Conservation (phyloP, 2,888 invertebrate genomes). For the Diplazon laetatorius region DNA sequence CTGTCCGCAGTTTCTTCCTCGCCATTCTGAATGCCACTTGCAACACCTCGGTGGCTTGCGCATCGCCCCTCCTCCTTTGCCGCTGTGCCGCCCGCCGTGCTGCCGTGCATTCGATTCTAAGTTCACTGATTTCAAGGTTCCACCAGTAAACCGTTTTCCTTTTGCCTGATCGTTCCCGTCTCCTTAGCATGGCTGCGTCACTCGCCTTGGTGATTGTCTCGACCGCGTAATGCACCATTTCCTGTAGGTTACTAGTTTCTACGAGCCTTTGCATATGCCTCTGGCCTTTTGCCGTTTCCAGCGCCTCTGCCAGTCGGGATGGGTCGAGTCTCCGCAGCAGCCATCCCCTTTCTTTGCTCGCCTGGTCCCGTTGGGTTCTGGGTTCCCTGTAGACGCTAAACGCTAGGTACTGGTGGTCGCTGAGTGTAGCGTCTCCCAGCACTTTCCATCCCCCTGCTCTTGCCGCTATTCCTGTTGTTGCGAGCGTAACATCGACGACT, state of each 20-base stretch:
- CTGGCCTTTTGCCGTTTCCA: conserved; percentile 2
- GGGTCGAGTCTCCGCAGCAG: not conserved
- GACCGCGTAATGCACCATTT: not conserved
- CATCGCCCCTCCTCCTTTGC: not conserved
- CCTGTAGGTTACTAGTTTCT: not conserved
- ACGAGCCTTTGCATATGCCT: not conserved
- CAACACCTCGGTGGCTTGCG: not conserved
- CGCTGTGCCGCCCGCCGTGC: conserved; percentile 16
- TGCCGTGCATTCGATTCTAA: conserved; percentile 7
- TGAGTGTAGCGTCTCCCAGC: conserved; percentile 49
- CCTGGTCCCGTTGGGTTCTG: too few species aligned
- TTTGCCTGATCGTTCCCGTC: not conserved
- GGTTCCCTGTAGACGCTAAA: not conserved
- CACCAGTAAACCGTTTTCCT: conserved; percentile 12
- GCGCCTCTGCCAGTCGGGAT: not conserved
- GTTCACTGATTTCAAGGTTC: conserved; percentile 3
- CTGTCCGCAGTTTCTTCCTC: conserved; percentile 28
- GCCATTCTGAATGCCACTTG: not conserved
- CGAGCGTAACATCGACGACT: conserved; percentile 33
- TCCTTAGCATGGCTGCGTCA: conserved; percentile 18
- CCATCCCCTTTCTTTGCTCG: not conserved
- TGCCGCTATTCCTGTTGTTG: conserved; percentile 5
- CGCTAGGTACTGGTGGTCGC: conserved; percentile 59
- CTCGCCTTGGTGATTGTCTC: conserved; percentile 4
- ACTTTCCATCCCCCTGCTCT: conserved; percentile 36